Percentiles rank a stretch among this genome's conserved stretches.
Evolutionary conservation across 2,113 vertebrate species (phyloP).

Genomic region (Gallinago media): DNA sequence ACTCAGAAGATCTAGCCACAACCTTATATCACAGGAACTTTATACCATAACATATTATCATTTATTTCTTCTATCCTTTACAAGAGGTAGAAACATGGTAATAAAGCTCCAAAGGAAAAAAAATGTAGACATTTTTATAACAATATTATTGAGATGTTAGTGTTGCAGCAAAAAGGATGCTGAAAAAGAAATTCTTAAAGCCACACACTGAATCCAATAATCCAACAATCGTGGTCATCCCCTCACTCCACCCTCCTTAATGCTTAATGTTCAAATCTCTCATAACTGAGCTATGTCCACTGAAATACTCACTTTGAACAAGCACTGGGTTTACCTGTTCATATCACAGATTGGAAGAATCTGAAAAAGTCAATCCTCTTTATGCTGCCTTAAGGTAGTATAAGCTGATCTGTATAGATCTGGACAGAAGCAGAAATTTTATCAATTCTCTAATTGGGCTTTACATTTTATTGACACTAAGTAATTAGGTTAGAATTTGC

Average conservation of each 20-base stretch:
- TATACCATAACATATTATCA: fast-evolving
- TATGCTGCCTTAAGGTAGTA: neutral
- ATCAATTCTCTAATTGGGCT: neutral
- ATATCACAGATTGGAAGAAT: neutral
- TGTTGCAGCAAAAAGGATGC: neutral
- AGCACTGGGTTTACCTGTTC: neutral
- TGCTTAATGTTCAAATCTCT: neutral
- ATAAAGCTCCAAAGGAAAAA: neutral
- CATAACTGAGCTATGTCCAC: neutral
- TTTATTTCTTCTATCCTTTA: neutral
- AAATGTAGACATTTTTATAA: neutral
- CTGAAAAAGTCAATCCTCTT: neutral
- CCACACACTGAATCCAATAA: neutral
- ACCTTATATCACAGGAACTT: neutral
- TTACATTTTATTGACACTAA: neutral
- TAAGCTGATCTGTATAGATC: neutral
- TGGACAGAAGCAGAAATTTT: neutral
- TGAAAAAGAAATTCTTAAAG: neutral
- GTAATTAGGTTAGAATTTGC: neutral
- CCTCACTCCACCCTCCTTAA: fast-evolving
- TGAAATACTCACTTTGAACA: neutral
- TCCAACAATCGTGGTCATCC: neutral
- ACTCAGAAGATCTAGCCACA: neutral
- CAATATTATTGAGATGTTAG: neutral
- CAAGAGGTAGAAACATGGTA: neutral